Conservation (phyloP, 1,140 invertebrate genomes). For the Pteromalus puparum region DNA sequence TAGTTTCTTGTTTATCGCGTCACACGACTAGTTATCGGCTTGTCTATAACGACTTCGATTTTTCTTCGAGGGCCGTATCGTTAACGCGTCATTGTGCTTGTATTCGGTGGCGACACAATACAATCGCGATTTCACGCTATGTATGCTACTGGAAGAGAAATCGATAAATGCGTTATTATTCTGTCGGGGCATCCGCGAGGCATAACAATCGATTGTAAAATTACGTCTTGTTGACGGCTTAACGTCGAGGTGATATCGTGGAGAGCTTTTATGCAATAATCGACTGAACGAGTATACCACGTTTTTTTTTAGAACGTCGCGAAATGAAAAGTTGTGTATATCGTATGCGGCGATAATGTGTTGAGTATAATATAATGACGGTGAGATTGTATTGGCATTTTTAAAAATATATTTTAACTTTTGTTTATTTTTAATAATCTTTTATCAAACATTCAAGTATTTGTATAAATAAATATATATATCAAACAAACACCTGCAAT, state of each 20-base stretch:
- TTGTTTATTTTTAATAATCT: background rate
- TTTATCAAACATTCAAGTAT: conserved; percentile 16
- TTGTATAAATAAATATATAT: background rate
- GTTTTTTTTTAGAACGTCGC: background rate
- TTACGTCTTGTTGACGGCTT: background rate
- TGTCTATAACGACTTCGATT: background rate
- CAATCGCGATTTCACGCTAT: background rate
- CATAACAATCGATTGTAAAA: background rate
- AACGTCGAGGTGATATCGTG: background rate
- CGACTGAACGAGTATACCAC: background rate
- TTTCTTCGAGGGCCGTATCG: background rate
- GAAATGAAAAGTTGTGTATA: background rate
- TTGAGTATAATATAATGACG: background rate
- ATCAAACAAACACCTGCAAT: conserved; percentile 21
- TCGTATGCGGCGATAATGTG: background rate
- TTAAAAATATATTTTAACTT: background rate
- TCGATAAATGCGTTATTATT: background rate
- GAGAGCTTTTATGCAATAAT: no score
- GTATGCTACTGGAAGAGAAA: background rate
- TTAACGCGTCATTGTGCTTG: background rate
- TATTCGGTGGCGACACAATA: background rate
- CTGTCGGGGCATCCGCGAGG: background rate
- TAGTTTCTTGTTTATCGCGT: background rate
- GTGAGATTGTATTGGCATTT: background rate
- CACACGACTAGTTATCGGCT: background rate